phyloP scores from a whole-genome alignment of 2,113 vertebrate genomes.

The Pluvianellus socialis region DNA sequence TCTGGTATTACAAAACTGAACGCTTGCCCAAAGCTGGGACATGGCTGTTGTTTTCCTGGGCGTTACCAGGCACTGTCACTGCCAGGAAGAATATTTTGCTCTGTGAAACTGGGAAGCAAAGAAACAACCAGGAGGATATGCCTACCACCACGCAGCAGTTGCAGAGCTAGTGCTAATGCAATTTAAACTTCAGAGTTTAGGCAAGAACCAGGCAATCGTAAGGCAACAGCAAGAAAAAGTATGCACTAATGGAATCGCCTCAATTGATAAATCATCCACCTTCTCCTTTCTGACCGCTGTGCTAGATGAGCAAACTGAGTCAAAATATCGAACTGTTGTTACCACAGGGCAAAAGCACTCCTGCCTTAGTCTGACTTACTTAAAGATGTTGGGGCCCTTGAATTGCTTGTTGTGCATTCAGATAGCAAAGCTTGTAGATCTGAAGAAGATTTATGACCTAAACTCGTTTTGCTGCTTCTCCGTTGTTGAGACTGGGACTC shows the following conservation, averaged over 20 bases:
- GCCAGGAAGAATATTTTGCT: not conserved
- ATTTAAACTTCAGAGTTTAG: not conserved
- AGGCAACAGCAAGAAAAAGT: not conserved
- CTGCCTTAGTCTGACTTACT: not conserved
- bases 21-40: not conserved
- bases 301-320: not conserved
- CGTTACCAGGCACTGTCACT: not conserved
- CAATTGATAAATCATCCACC: not conserved
- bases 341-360: not conserved
- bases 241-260: not conserved
- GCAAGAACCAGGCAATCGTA: not conserved
- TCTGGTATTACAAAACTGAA: too few relatives aligned
- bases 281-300: not conserved
- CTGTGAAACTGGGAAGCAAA: not conserved
- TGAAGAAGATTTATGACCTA: conserved; percentile 50
- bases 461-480: conserved; percentile 23
- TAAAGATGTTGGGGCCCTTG: not conserved
- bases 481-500: not conserved
- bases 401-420: conserved; percentile 33
- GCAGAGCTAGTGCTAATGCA: not conserved
- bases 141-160: not conserved
- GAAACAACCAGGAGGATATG: not conserved
- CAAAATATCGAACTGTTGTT: not conserved
- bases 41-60: not conserved
- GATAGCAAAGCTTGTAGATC: not conserved